Evolutionary conservation across 2,888 invertebrate species (phyloP).

Genomic region (Chrysolina oricalcia): DNA sequence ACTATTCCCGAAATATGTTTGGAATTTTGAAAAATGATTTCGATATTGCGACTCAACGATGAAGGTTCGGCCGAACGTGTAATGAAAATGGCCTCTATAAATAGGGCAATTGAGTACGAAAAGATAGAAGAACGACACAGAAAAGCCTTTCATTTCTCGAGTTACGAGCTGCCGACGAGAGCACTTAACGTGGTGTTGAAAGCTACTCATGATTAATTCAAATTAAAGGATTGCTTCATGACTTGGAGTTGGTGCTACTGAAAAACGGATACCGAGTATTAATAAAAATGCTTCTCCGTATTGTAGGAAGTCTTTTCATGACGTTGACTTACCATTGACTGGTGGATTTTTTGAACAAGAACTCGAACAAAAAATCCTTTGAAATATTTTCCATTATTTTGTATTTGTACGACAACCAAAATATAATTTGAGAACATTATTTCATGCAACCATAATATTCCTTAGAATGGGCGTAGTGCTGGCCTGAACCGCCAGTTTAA

Average conservation of each 20-base stretch:
- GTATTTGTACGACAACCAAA: too few species aligned
- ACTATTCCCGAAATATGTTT: conserved; percentile 60
- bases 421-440: too few species aligned
- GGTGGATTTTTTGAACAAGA: too few species aligned
- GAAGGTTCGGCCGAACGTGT: conserved; percentile 41
- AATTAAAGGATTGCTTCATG: conserved; percentile 53
- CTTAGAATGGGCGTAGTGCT: too few species aligned
- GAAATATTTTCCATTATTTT: too few species aligned
- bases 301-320: background rate
- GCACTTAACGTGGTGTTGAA: conserved; percentile 61
- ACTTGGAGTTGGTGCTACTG: background rate
- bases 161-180: conserved; percentile 63
- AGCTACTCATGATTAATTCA: conserved; percentile 54
- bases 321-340: too few species aligned
- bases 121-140: conserved; percentile 38
- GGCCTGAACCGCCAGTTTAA: too few species aligned
- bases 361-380: too few species aligned
- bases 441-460: too few species aligned
- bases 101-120: conserved; percentile 49
- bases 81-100: conserved; percentile 46
- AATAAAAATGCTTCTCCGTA: background rate
- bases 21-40: conserved; percentile 63
- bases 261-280: background rate
- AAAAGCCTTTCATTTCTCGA: conserved; percentile 57
- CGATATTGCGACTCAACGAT: conserved; percentile 50